These are phyloP conservation scores for Aporophyla nigra DNA, from an alignment of 2,888 invertebrate genomes.

Conservation along the genomic window DNA sequence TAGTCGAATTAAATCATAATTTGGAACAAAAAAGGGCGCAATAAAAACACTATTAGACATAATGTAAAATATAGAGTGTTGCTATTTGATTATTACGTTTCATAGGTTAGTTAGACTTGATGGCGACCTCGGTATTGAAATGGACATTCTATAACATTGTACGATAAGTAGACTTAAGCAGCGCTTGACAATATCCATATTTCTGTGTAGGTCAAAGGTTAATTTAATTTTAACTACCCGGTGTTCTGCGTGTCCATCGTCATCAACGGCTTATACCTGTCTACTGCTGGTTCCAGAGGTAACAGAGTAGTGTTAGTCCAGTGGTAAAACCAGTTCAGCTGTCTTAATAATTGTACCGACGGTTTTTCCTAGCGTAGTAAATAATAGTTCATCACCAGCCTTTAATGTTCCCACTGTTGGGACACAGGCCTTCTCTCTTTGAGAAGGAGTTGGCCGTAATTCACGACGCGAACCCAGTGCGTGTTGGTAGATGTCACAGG, in stretches of 20 bases:
- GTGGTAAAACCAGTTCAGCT: no score
- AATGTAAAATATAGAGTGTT: conserved; percentile 50
- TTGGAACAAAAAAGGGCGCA: conserved; percentile 59
- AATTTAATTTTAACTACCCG: conserved; percentile 8
- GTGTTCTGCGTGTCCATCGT: neutral
- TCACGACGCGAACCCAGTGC: no score
- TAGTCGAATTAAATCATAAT: conserved; percentile 69
- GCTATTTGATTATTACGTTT: conserved; percentile 16
- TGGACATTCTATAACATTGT: conserved; percentile 49
- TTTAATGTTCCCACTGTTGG: no score
- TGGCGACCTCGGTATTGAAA: conserved; percentile 30
- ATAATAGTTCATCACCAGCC: no score
- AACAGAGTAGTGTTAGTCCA: no score
- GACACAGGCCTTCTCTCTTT: no score
- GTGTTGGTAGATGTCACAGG: no score
- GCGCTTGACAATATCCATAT: conserved; percentile 21
- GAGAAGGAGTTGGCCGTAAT: no score
- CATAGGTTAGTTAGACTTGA: conserved; percentile 24
- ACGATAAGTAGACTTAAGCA: conserved; percentile 5
- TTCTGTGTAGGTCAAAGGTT: conserved; percentile 11
- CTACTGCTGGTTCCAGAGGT: neutral
- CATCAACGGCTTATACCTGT: neutral
- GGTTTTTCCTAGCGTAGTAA: no score
- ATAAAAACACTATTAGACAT: conserved; percentile 66
- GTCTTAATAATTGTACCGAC: no score